Conservation (phyloP, 2,888 invertebrate species). For the Alcis repandata region DNA sequence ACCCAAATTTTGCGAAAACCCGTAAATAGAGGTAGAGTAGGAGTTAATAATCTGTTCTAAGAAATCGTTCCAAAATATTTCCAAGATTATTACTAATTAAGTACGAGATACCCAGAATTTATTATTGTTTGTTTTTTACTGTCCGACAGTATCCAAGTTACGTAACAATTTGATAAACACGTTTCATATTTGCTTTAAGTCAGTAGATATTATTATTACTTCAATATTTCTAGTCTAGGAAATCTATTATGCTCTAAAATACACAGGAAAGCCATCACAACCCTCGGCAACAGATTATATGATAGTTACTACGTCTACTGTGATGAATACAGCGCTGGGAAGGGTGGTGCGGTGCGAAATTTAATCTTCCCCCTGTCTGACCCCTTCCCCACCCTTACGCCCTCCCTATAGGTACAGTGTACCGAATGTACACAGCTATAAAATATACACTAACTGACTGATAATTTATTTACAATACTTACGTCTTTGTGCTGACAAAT, state of each 20-base stretch:
- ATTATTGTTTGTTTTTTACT: no score
- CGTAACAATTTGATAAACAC: no score
- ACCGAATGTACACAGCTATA: conserved; percentile 28
- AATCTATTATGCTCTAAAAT: conserved; percentile 59
- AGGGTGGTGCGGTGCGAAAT: conserved; percentile 76
- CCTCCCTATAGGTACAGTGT: conserved; percentile 42
- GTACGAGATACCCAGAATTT: no score
- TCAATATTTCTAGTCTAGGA: conserved; percentile 6
- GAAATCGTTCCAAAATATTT: no score
- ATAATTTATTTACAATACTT: conserved; percentile 74
- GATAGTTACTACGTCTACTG: conserved; percentile 40
- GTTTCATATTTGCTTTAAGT: no score
- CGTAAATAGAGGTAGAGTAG: no score
- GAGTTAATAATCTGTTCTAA: no score
- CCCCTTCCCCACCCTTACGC: conserved; percentile 62
- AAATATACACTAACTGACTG: conserved; percentile 46
- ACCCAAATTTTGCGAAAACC: no score
- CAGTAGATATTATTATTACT: no score
- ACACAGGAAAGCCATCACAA: conserved; percentile 74
- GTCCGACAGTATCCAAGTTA: no score
- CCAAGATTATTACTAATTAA: no score
- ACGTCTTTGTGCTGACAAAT: conserved; percentile 49
- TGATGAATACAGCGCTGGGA: conserved; percentile 80
- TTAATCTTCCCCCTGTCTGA: conserved; percentile 83
- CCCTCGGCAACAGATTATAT: conserved; percentile 56